Conservation (phyloP, 2,113 vertebrate genomes). For the Scomber scombrus region DNA sequence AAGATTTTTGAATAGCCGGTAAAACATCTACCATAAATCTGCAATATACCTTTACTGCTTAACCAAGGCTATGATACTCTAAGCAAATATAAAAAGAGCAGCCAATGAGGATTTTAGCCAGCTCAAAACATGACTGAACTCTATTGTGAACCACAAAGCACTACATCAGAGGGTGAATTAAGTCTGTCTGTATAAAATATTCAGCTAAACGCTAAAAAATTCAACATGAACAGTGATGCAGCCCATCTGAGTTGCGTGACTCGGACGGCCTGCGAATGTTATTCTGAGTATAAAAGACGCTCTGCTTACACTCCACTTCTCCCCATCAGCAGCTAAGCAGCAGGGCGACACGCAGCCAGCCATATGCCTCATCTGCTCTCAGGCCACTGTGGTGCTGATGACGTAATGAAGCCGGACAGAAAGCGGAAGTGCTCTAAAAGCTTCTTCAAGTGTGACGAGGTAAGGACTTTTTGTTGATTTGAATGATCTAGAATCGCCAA, state of each 20-base stretch:
- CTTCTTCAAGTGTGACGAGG: too few relatives aligned
- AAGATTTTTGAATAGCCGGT: too few relatives aligned
- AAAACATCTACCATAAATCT: too few relatives aligned
- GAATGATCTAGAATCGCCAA: too few relatives aligned
- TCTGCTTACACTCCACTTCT: constrained; percentile 33
- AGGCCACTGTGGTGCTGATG: not conserved
- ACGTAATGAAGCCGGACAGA: not conserved
- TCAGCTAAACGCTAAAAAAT: constrained; percentile 19
- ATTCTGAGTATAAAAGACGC: constrained; percentile 10
- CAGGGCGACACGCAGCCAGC: constrained; percentile 7
- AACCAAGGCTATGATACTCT: too few relatives aligned
- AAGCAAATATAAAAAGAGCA: too few relatives aligned
- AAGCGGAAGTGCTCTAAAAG: not conserved
- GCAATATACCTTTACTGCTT: too few relatives aligned
- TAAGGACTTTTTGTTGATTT: too few relatives aligned
- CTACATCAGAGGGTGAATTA: constrained; percentile 4
- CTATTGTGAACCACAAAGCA: not conserved
- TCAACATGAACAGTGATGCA: constrained; percentile 6
- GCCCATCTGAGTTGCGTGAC: not conserved
- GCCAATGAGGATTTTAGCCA: not conserved
- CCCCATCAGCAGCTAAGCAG: constrained; percentile 1
- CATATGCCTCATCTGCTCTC: constrained; percentile 25
- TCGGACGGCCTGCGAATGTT: constrained; percentile 16
- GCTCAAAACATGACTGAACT: not conserved
- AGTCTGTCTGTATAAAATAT: constrained; percentile 37